Conservation (phyloP, 2,888 invertebrate genomes). For the Lasioglossum calceatum region DNA sequence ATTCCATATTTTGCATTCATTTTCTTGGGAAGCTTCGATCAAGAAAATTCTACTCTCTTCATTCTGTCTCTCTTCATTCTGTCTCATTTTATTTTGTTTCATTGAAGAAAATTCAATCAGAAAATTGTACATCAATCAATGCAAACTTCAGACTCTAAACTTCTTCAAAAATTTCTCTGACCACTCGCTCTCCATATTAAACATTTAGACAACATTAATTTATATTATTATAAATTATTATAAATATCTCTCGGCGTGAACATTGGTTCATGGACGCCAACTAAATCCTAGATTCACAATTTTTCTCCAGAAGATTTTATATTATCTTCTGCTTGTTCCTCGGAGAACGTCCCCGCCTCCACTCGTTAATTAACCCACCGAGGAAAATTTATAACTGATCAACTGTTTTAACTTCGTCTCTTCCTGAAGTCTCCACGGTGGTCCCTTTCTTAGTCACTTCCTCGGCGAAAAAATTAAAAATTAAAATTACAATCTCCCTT, state of each 20-base stretch:
- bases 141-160: too few relatives aligned
- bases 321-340: not conserved
- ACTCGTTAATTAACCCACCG: conserved; percentile 52
- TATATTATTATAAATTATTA: too few relatives aligned
- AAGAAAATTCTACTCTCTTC: not conserved
- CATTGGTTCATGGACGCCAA: not conserved
- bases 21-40: not conserved
- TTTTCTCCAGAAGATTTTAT: not conserved
- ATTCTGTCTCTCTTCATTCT: not conserved
- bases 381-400: conserved; percentile 73
- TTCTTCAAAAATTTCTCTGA: not conserved
- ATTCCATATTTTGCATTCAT: not conserved
- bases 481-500: conserved; percentile 78
- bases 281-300: not conserved
- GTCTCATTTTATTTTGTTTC: not conserved
- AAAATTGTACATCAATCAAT: not conserved
- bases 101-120: not conserved
- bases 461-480: conserved; percentile 73
- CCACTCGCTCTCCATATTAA: not conserved
- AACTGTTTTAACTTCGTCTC: not conserved
- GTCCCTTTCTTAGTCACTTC: conserved; percentile 18
- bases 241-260: not conserved
- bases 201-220: not conserved
- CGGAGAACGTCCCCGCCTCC: not conserved
- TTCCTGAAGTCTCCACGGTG: not conserved